Percentiles rank a stretch among this genome's conserved stretches.
Evolutionary conservation across 2,113 vertebrate genomes (phyloP).

Genomic region (Carassius carassius): DNA sequence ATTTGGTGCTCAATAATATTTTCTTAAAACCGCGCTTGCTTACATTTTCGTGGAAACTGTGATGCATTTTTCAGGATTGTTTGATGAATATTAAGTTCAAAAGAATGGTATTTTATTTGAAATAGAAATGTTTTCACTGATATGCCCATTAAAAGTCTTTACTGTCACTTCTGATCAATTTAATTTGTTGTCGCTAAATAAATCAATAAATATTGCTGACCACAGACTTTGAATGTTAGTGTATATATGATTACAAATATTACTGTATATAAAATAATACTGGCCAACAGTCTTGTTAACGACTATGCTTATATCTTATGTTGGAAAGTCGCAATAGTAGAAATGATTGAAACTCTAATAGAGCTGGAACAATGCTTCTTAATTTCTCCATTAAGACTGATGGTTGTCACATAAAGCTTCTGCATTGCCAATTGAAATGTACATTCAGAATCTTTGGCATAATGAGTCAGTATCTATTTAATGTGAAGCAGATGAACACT

Average conservation of each 20-base stretch:
- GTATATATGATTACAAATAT: not conserved
- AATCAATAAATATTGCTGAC: not conserved
- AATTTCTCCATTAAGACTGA: conserved; percentile 35
- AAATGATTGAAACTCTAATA: conserved; percentile 12
- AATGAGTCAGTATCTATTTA: conserved; percentile 57
- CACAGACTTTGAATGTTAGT: not conserved
- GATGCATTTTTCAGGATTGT: not conserved
- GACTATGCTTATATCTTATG: not conserved
- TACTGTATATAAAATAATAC: not conserved
- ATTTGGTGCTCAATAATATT: not conserved
- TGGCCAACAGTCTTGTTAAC: not conserved
- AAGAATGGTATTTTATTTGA: not conserved
- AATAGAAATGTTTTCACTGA: not conserved
- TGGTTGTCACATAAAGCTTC: not conserved
- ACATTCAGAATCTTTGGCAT: conserved; percentile 43
- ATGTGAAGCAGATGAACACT: conserved; percentile 59
- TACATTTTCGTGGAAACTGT: not conserved
- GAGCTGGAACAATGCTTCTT: conserved; percentile 36
- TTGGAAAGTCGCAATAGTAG: not conserved
- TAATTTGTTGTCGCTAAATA: not conserved
- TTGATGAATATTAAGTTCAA: not conserved
- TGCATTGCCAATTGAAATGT: conserved; percentile 36
- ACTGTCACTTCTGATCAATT: not conserved
- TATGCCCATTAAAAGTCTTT: not conserved
- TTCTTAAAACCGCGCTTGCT: not conserved